Base-by-base conservation (phyloP, 1,140 invertebrate species). In the Polypedilum vanderplanki region DNA sequence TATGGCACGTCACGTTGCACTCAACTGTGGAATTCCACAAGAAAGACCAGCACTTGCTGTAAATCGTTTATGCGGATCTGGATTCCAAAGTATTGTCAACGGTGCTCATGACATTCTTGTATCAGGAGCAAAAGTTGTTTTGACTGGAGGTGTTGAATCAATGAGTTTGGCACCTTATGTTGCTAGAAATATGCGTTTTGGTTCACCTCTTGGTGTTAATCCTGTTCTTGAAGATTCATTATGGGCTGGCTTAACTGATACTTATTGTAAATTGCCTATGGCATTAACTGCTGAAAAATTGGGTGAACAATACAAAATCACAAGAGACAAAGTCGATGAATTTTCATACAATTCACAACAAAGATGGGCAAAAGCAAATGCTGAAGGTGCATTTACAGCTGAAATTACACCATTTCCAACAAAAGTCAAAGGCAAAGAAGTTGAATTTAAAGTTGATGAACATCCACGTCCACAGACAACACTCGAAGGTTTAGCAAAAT, bases 201-300 rank as follows among this genome's bases (percentile, higher is more conserved):
- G 98, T 15, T 92, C 93, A 12, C 87, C 87, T 8, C 84, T 99
- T 2, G 97, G 97, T 0, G 83, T 85, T 64, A 89, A 89, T 75
- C 87, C 91, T 76, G 85, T 92, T 78, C 87, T 98, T 76, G 96
- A 99, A 85, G 97, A 99, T 85, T 87, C 88, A 0, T 83, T 99
- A 8, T 99, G 97, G 97, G 84, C 67, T n/a, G 93, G 94, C 2
- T 85, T 99, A 0, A 91, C 91, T 0, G 98, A 99, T 82, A 87
- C 88, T 0, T 91, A 97, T 80, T 95, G 94, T 80, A 93, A 95
- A 78, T 86, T 95, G 18, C 93, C 96, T 0, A 99, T 99, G 98
- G 98, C 93, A 7, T 83, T 97, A 76, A 99, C 98, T 1, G 98
- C 98, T 9, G 98, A 99, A 85, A 99, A 99, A 83, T 85, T 99